Evolutionary conservation across 2,113 vertebrate species (phyloP).

Genomic region (Oceanodroma tethys): DNA sequence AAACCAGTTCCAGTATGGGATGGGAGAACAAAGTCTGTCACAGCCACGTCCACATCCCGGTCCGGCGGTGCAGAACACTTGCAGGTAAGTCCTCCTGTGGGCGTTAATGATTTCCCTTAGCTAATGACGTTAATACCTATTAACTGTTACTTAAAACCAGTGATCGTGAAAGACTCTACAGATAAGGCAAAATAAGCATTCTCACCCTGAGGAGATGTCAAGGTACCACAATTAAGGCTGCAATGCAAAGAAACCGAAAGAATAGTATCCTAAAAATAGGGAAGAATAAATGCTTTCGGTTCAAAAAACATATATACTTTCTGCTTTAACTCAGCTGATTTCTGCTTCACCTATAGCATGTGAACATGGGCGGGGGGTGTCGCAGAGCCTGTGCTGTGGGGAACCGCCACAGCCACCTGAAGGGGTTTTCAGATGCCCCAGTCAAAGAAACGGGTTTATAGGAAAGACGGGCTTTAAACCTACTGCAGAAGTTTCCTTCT

Average conservation of each 20-base stretch:
- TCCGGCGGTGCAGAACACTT: fast-evolving
- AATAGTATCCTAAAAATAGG: not conserved
- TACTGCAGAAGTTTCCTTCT: not conserved
- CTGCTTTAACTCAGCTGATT: not conserved
- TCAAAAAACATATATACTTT: not conserved
- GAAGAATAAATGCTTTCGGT: not conserved
- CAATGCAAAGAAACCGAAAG: not conserved
- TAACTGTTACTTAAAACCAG: not conserved
- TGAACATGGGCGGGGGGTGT: fast-evolving
- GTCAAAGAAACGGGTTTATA: not conserved
- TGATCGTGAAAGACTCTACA: fast-evolving
- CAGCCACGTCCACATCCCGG: fast-evolving
- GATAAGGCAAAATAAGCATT: not conserved
- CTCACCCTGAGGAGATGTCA: not conserved
- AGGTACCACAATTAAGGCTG: not conserved
- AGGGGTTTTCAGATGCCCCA: not conserved
- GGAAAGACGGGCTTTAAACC: not conserved
- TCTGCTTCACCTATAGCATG: not conserved
- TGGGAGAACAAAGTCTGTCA: not conserved
- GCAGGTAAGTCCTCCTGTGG: not conserved
- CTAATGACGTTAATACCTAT: fast-evolving
- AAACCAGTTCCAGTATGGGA: fast-evolving
- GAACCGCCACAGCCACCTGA: not conserved
- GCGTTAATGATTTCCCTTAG: fast-evolving
- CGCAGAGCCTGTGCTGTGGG: not conserved